Conservation (phyloP, 2,888 invertebrate genomes). For the Neuroscelio doddi region DNA sequence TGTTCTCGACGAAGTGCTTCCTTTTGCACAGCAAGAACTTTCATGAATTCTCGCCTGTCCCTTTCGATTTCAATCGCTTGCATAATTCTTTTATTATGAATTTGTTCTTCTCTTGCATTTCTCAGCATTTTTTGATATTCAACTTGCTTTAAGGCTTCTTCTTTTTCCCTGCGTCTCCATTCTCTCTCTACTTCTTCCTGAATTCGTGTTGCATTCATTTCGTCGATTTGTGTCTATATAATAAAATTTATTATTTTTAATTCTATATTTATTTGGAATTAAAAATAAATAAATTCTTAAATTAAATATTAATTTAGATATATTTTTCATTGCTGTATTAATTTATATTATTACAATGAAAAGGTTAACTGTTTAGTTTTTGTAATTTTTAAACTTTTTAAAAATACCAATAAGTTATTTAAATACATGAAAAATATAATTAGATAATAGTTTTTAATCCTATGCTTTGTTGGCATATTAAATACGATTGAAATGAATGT, state of each 20-base stretch:
- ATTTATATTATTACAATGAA: too few relatives aligned
- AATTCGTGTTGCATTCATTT: slow-evolving; percentile 73
- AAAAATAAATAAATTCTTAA: too few relatives aligned
- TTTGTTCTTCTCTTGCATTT: slow-evolving; percentile 75
- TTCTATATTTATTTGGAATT: too few relatives aligned
- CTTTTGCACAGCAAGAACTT: slow-evolving; percentile 75
- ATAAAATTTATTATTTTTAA: slow-evolving; percentile 10
- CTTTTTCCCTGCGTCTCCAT: slow-evolving; percentile 79
- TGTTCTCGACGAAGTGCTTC: slow-evolving; percentile 74
- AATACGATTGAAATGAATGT: too few relatives aligned
- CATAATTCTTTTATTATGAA: slow-evolving; percentile 75
- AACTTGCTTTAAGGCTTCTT: slow-evolving; percentile 76
- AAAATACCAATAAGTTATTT: too few relatives aligned
- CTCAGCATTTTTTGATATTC: slow-evolving; percentile 74
- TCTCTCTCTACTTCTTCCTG: slow-evolving; percentile 80
- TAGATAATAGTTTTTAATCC: too few relatives aligned
- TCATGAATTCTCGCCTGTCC: slow-evolving; percentile 77
- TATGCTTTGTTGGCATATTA: too few relatives aligned
- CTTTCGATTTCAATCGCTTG: slow-evolving; percentile 80
- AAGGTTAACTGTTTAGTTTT: too few relatives aligned
- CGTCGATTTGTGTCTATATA: slow-evolving; percentile 73
- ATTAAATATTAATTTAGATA: too few relatives aligned
- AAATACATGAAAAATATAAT: too few relatives aligned
- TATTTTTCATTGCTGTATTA: too few relatives aligned
- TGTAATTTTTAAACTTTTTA: too few relatives aligned